Conservation (phyloP, 35 echinoderm and acorn worm genomes). For the Ophiothrix spiculata region DNA sequence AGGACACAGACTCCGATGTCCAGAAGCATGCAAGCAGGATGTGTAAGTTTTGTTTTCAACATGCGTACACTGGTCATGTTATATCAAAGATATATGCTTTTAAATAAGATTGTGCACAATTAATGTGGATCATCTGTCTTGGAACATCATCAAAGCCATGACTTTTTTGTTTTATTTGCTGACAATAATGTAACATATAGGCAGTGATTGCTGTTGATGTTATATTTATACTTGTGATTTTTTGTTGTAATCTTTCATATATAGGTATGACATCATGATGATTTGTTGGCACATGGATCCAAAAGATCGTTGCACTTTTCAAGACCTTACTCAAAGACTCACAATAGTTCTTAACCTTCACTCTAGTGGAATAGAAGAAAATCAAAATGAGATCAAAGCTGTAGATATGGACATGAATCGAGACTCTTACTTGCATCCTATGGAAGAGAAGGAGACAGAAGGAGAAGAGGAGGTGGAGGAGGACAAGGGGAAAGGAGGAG, state of each 20-base stretch:
- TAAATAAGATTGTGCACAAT: no score
- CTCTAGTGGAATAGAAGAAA: not conserved
- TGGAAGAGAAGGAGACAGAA: not conserved
- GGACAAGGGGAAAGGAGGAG: no score
- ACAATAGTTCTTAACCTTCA: not conserved
- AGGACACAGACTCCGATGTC: not conserved
- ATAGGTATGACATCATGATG: not conserved
- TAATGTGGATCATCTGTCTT: no score
- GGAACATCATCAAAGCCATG: no score
- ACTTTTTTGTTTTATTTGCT: no score
- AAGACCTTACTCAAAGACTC: not conserved
- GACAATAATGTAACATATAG: no score
- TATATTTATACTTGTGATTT: no score
- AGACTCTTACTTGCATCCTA: not conserved
- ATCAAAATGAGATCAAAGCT: not conserved
- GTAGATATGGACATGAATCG: not conserved
- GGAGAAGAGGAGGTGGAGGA: not conserved
- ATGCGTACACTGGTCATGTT: no score
- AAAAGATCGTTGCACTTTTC: not conserved
- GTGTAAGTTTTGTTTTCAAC: no score
- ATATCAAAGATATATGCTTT: no score
- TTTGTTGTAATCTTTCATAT: not conserved
- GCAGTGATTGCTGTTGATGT: no score
- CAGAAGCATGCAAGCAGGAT: not conserved
- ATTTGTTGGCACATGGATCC: not conserved